Percentiles rank a stretch among this genome's conserved stretches.
Evolutionary conservation across 2,888 invertebrate genomes (phyloP).

Genomic region (Plebejus anna): DNA sequence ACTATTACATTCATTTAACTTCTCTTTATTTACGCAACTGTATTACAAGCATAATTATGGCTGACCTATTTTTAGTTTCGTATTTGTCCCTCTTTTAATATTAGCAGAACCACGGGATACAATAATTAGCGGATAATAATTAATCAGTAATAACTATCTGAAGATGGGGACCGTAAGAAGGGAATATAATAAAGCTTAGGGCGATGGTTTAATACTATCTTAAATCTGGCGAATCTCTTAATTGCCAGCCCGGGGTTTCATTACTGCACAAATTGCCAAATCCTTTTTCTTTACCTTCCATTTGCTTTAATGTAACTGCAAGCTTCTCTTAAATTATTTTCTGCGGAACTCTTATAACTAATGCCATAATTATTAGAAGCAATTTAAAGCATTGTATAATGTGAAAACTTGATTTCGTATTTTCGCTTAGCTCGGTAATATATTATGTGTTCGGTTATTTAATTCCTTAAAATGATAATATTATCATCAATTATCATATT

Average conservation of each 20-base stretch:
- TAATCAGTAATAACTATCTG: slow-evolving; percentile 1
- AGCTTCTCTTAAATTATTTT: slow-evolving; percentile 30
- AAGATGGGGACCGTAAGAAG: slow-evolving; percentile 1
- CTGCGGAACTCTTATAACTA: background rate
- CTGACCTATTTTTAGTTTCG: background rate
- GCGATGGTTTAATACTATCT: slow-evolving; percentile 26
- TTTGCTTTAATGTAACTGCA: slow-evolving; percentile 31
- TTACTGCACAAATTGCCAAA: slow-evolving; percentile 52
- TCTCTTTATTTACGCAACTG: background rate
- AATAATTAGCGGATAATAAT: background rate
- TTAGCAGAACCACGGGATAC: background rate
- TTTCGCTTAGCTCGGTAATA: background rate
- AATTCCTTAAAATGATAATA: background rate
- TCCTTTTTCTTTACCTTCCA: slow-evolving; percentile 45
- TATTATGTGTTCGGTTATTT: background rate
- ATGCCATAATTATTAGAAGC: background rate
- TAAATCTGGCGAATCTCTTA: slow-evolving; percentile 44
- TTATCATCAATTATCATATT: background rate
- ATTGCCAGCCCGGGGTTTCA: slow-evolving; percentile 59
- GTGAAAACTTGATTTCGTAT: background rate
- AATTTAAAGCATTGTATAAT: background rate
- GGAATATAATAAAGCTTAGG: slow-evolving; percentile 24
- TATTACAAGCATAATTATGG: background rate
- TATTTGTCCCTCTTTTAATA: background rate
- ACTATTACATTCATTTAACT: no score